Base-by-base conservation (phyloP, 2,888 invertebrate genomes). In the Scelioninae gen. 2 region DNA sequence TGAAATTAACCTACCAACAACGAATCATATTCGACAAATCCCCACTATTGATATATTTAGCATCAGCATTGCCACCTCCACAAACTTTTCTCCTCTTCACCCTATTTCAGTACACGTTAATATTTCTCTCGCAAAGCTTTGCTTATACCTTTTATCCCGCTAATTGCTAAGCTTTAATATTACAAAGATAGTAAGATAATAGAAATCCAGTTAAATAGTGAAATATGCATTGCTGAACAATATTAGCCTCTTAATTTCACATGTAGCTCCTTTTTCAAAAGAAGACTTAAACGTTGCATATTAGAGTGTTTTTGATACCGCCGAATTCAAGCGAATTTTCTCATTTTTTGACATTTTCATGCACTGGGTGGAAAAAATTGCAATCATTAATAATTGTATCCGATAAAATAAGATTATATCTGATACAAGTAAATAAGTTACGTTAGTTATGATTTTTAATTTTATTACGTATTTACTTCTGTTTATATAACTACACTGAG, bases 131-230 rank as follows among this genome's bases (percentile, higher is more conserved):
- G 31, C 58, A 39, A 48, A 70, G 74, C 73, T 64, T 63, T 61
- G 71, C 57, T 61, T 63, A 61, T 63, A 69, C 71, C 72, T 58
- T 76, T 78, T 79, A 78, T 80, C 76, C 77, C 78, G 80, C 80
- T 84, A 84, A 84, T 84, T 84, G 83, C 82, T 76, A 67, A 73
- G 80, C 79, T 84, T 83, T 83, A 84, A 84, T 84, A 83, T 83
- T 79, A 78, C 79, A 81, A 79, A 82, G 82, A 80, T 63, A 68
- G 81, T 80, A 82, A 81, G 77, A 74, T 64, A 61, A 73, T 69
- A 52, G 46, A 67, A 73, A 61, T 67, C 50, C 41, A 19, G 63
- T 60, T 46, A 52, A 68, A 41, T 48, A 46, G 67, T 67, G 57
- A 63, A 68, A 57, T 52, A 60, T 52, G 41, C 45, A 46, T 63